These are phyloP conservation scores for Phaedon cochleariae DNA, from an alignment of 2,888 invertebrate species.

Conservation along the genomic window DNA sequence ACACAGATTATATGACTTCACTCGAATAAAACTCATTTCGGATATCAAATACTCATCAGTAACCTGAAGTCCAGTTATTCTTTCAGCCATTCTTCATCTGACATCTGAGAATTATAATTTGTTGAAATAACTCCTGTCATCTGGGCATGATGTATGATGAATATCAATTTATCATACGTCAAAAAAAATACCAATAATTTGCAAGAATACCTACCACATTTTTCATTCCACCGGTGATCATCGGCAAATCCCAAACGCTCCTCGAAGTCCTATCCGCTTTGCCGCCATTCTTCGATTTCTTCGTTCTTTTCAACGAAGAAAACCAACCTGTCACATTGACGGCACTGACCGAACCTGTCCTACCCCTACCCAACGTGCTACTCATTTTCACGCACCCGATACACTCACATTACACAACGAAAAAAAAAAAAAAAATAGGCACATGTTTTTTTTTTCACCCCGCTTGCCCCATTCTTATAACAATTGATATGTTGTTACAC, in stretches of 20 bases:
- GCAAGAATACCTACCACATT: slow-evolving; percentile 41
- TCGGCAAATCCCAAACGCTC: slow-evolving; percentile 57
- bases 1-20: too few species aligned
- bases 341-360: slow-evolving; percentile 72
- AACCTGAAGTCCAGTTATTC: too few species aligned
- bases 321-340: slow-evolving; percentile 76
- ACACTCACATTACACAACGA: too few species aligned
- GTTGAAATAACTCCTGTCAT: too few species aligned
- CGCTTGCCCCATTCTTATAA: background rate
- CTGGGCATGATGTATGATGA: too few species aligned
- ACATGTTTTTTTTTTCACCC: slow-evolving; percentile 14
- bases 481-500: background rate
- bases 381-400: slow-evolving; percentile 15
- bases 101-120: too few species aligned
- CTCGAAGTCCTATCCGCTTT: slow-evolving; percentile 50
- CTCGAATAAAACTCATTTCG: too few species aligned
- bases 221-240: slow-evolving; percentile 45
- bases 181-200: too few species aligned
- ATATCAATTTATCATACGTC: too few species aligned
- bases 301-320: slow-evolving; percentile 76
- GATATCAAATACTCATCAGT: too few species aligned
- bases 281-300: slow-evolving; percentile 53
- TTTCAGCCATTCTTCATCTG: too few species aligned
- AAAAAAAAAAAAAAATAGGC: too few species aligned
- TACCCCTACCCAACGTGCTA: slow-evolving; percentile 63